Evolutionary conservation across 2,797 vertebrate genomes (phyloP).

Genomic region (Austrolebias charrua): DNA sequence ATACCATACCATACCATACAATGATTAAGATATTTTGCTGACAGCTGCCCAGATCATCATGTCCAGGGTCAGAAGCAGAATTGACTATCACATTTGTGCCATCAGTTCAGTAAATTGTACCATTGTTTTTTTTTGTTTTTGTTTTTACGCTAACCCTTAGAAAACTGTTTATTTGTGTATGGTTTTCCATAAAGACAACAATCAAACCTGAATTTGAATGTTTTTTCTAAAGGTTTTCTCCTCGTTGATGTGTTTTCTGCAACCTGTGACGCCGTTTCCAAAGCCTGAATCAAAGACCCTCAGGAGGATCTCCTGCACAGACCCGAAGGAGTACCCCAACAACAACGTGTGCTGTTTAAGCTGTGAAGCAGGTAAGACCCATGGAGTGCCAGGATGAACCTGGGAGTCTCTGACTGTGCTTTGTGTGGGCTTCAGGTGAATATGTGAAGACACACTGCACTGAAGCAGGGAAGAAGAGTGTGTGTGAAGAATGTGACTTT

Average conservation of each 20-base stretch:
- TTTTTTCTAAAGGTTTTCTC: slow-evolving; percentile 45
- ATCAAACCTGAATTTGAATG: neutral
- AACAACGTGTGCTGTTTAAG: slow-evolving; percentile 70
- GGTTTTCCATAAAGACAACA: neutral
- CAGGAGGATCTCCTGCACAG: slow-evolving; percentile 42
- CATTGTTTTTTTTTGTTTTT: too few species aligned
- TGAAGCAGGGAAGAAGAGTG: neutral
- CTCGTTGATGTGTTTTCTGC: neutral
- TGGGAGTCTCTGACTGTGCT: too few species aligned
- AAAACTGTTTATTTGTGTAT: neutral
- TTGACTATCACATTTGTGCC: neutral
- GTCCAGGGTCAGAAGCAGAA: too few species aligned
- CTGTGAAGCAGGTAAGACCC: slow-evolving; percentile 74
- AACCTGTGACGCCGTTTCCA: neutral
- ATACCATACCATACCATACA: too few species aligned
- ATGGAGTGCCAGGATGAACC: neutral
- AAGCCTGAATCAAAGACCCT: neutral
- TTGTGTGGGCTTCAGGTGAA: slow-evolving; percentile 56
- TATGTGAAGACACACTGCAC: slow-evolving; percentile 54
- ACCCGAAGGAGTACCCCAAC: slow-evolving; percentile 24
- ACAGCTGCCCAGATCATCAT: too few species aligned
- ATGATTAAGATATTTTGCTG: too few species aligned
- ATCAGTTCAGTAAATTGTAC: neutral
- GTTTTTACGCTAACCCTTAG: too few species aligned
- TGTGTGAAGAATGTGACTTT: slow-evolving; percentile 62